Evolutionary conservation across 2,113 vertebrate genomes (phyloP), one percentile per base, ranked within the genome.

Genomic region (Brachyhypopomus gauderio): DNA sequence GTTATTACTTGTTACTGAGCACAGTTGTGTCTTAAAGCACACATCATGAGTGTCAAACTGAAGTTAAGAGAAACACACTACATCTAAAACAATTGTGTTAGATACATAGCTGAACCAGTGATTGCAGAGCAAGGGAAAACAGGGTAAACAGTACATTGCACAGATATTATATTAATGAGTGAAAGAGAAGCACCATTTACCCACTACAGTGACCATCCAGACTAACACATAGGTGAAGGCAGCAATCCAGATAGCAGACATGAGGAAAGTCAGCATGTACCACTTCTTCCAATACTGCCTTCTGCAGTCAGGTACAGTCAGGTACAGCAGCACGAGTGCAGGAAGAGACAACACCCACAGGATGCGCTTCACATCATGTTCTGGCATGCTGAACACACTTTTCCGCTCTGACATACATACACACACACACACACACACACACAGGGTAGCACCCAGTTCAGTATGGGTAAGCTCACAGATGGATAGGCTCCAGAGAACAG

Each of bases 201-300:
- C 98, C 7, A 96, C 94, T 63, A 98, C 83, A 3, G 96, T 98
- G 87, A 99, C 91, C 97, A 99, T 98, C 98, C 97, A 99, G 82
- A 99, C 97, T 58, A 99, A 93, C 6, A 97, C 6, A 0, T 99
- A 99, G 8, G 98, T 99, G 86, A 98, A 97, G 82, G 89, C 95
- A 64, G 96, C 96, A 89, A 99, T 99, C 98, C 98, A 99, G 59
- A 96, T 90, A 64, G 97, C 97, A 2, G 97, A 96, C 95, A 99
- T 96, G 79, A 98, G 14, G 92, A 99, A 99, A 12, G 97, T 98
- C 58, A 98, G 66, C 89, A 95, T 89, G 89, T 95, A 98, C 91
- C 95, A 98, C 7, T 90, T 93, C 89, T 91, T 97, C 97, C 97
- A 98, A 88, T 93, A 95, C 63, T 86, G 90, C 86, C 92, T 96